Base-by-base conservation (phyloP, 2,888 invertebrate genomes). In the Cerastoderma edule region DNA sequence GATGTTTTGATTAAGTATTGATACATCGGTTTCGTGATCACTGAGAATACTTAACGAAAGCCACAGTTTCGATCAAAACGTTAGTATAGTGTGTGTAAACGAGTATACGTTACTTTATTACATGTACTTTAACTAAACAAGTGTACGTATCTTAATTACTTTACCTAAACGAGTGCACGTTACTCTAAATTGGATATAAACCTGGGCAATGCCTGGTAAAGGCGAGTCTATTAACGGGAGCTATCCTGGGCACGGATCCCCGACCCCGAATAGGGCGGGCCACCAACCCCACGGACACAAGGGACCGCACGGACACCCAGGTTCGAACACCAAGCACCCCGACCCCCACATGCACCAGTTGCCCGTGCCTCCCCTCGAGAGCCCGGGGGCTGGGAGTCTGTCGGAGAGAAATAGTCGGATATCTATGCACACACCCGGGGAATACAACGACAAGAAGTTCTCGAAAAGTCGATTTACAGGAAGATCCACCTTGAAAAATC, bases 401-500 rank as follows among this genome's bases (percentile, higher is more conserved):
- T n/a, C n/a, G n/a, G n/a, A 71, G 48, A 54, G 78, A 35, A 60
- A 60, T 27, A 78, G 78, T 35, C 35, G 78, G 65, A 69, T 65
- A 6, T 78, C 78, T 10, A 74, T 78, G 74, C 13, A 67, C 19
- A 67, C 72, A 6, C 75, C 69, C 19, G 30, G 39, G 44, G 64
- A 69, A 1, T 53, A 35, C 13, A 54, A 67, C 0, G 72, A 75
- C 33, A 66, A 69, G 6, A 72, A 72, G 16, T 66, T 69, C 28
- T 67, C 65, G 5, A 82, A 75, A 65, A 77, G 74, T 27, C 72
- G 76, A 64, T 83, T 83, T 66, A 83, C 83, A 6, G 83, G 83
- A 32, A 77, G 75, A 64, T 79, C 76, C 19, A 83, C 83, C 10
- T 65, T 83, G 19, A 81, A 74, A 57, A 83, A 83, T 70, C 78